A percentile compares a stretch with the other conserved stretches of the same genome.
Conservation (phyloP, 2,113 vertebrate species). For the Elaphurus davidianus region DNA sequence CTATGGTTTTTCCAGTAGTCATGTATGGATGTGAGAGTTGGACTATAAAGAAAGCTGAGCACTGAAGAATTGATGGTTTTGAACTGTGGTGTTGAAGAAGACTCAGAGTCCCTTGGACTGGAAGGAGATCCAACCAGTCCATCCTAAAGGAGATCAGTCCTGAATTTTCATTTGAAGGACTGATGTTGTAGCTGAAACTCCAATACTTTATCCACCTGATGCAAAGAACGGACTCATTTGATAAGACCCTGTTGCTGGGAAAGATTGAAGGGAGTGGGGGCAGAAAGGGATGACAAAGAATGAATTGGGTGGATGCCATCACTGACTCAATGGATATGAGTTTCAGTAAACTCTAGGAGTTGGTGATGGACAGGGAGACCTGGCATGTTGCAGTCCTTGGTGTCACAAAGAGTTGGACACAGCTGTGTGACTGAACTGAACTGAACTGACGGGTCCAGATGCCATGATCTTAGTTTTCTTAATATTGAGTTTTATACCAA, state of each 20-base stretch:
- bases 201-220: not conserved
- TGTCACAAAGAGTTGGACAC: accelerated
- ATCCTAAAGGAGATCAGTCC: not conserved
- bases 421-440: not conserved
- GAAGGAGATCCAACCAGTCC: too few relatives aligned
- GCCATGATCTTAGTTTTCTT: not conserved
- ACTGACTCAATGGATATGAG: not conserved
- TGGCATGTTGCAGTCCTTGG: not conserved
- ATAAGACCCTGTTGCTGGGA: not conserved
- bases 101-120: not conserved
- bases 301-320: not conserved
- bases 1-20: not conserved
- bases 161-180: not conserved
- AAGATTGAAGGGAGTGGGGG: not conserved
- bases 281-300: not conserved
- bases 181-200: not conserved
- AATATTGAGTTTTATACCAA: not conserved
- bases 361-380: not conserved
- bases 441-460: not conserved
- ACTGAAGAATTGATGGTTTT: not conserved
- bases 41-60: not conserved
- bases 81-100: not conserved
- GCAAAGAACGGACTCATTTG: not conserved
- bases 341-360: not conserved
- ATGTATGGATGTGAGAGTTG: not conserved